Base-by-base conservation (phyloP, 2,888 invertebrate species). In the Cephus spinipes region DNA sequence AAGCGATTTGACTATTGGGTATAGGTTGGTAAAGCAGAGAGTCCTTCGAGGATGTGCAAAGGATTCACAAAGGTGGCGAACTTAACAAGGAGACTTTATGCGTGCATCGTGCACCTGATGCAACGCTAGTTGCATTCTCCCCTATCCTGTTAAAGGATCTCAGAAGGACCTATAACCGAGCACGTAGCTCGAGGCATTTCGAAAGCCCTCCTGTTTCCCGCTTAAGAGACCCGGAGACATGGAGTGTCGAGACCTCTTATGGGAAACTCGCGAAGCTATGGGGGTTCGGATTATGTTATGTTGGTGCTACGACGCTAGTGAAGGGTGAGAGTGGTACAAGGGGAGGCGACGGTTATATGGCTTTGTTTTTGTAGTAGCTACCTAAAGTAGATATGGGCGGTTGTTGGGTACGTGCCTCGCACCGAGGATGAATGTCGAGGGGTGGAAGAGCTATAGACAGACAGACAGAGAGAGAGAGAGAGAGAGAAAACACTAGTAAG, bases 101-200 rank as follows among this genome's bases (percentile, higher is more conserved):
- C 82, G 80, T 75, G 73, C 78, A 79, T 79, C 79, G 76, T 76
- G 80, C 86, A 86, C 86, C 86, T 86, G 86, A 85, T 86, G 84
- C 84, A 82, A 80, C 81, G 74, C 78, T 78, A 71, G 55, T 74
- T 78, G 79, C 76, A 73, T 71, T 36, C 31, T 76, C 68, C 32
- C 73, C 73, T 40, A 40, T 40, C 40, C 68, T 55, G 15, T 35
- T 69, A 74, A 76, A 76, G 69, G 71, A 79, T 68, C 74, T 79
- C 75, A 78, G 76, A 73, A 76, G 71, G 76, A 71, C 69, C 69
- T 73, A 73, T 73, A 78, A 75, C 75, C 73, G 55, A 23, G 40
- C 40, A 40, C 40, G 40, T 40, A 40, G 15, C 23, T 40, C 40
- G 15, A 40, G 15, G 40, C 40, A 40, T 40, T 23, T 40, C 40